A percentile compares a stretch with the other conserved stretches of the same genome.
phyloP scores from a whole-genome alignment of 2,888 invertebrate species.

The Tyria jacobaeae region DNA sequence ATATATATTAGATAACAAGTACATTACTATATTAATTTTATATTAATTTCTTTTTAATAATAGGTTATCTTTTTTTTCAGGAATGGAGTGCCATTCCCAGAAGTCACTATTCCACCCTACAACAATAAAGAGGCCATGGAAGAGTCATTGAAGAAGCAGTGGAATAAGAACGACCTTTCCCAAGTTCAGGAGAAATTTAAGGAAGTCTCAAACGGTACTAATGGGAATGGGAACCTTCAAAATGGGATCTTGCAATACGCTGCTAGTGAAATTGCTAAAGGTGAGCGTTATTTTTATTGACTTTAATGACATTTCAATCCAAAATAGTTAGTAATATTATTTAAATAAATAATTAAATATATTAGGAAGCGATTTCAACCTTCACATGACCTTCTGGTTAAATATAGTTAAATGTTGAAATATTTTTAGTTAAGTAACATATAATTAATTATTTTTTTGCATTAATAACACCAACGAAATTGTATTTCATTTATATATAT shows the following conservation, averaged over 20 bases:
- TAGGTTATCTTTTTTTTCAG: conserved; percentile 63
- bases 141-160: conserved; percentile 65
- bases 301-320: too few species aligned
- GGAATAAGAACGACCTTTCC: conserved; percentile 85
- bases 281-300: too few species aligned
- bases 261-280: conserved; percentile 89
- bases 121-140: conserved; percentile 84
- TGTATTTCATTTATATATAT: too few species aligned
- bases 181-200: conserved; percentile 74
- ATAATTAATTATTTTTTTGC: too few species aligned
- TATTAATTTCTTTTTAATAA: background rate
- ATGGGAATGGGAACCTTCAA: conserved; percentile 73
- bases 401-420: background rate
- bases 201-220: conserved; percentile 71
- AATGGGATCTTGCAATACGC: conserved; percentile 86
- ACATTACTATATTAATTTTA: too few species aligned
- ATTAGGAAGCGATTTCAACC: too few species aligned
- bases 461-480: too few species aligned
- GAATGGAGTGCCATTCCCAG: conserved; percentile 90
- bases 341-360: too few species aligned
- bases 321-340: too few species aligned
- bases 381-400: background rate
- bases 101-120: conserved; percentile 82
- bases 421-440: background rate
- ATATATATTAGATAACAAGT: too few species aligned